Evolutionary conservation across 2,113 vertebrate species (phyloP), one percentile per base, ranked within the genome.

Genomic region (Triplophysa tibetana): DNA sequence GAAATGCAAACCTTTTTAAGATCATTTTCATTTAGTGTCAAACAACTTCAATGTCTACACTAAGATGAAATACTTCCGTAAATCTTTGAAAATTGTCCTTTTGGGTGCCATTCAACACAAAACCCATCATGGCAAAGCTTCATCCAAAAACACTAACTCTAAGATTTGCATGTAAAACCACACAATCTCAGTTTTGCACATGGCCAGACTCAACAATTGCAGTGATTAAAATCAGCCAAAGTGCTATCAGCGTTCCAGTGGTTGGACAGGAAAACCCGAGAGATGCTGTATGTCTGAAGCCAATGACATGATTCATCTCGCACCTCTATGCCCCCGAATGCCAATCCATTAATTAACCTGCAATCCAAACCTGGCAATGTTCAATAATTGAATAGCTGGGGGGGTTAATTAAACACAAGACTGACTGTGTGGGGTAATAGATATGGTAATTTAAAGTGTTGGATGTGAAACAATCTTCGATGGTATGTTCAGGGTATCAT

Each of bases 281-380:
- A 78, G 29, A 29, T 61, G 50, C 61, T 61, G 60, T 72, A 52
- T 73, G n/a, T n/a, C 12, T 66, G 73, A 24, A 72, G 70, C 48
- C 64, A 24, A 58, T 52, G 62, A 64, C 58, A 70, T 76, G 77
- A 80, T 77, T 81, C 66, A 72, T 61, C 64, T 58, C 33, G 58
- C 48, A 78, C 64, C 23, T 60, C 70, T 52, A n/a, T 54, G 52
- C 58, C 60, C 70, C 56, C 72, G 24, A 64, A 21, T 64, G 63
- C 63, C 21, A 58, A 72, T 16, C 48, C 24, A 70, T 85, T 78
- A 78, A 81, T 83, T 76, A 79, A 85, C 79, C 84, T 81, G n/a
- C 60, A 75, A 69, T 52, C 58, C 38, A 80, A 81, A 60, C 33
- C n/a, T 65, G 72, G 80, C 75, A 68, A 74, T 68, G 41, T 78